Conservation (phyloP, 2,888 invertebrate genomes). For the Thereva nobilitata region DNA sequence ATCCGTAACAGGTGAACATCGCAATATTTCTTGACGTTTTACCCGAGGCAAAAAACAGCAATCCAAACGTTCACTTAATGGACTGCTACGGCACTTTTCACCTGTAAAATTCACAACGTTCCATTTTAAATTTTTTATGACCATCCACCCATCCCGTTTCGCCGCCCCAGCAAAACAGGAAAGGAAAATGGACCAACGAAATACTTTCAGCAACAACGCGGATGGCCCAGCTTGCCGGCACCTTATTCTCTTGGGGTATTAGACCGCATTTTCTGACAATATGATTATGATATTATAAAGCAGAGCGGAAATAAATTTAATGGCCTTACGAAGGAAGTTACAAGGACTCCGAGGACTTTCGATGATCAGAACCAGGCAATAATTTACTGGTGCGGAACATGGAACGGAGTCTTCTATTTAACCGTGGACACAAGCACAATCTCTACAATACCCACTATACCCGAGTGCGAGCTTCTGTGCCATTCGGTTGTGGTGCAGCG, state of each 20-base stretch:
- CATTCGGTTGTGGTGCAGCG: no score
- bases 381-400: background rate
- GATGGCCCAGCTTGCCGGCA: slow-evolving; percentile 2
- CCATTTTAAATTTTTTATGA: slow-evolving; percentile 15
- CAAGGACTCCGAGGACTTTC: background rate
- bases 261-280: slow-evolving; percentile 28
- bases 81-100: slow-evolving; percentile 9
- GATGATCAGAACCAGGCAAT: background rate
- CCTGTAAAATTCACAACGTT: slow-evolving; percentile 28
- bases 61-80: slow-evolving; percentile 17
- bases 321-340: background rate
- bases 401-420: background rate
- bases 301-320: slow-evolving; percentile 23
- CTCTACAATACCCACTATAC: no score
- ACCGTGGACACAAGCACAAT: background rate
- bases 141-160: no score
- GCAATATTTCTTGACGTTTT: slow-evolving; percentile 13
- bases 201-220: background rate
- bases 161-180: slow-evolving; percentile 8
- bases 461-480: no score
- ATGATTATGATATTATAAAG: slow-evolving; percentile 25
- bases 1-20: slow-evolving; percentile 19
- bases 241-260: slow-evolving; percentile 8
- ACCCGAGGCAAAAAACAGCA: background rate
- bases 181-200: background rate